phyloP scores from a whole-genome alignment of 2,113 vertebrate species.

The Sinocyclocheilus anophthalmus region DNA sequence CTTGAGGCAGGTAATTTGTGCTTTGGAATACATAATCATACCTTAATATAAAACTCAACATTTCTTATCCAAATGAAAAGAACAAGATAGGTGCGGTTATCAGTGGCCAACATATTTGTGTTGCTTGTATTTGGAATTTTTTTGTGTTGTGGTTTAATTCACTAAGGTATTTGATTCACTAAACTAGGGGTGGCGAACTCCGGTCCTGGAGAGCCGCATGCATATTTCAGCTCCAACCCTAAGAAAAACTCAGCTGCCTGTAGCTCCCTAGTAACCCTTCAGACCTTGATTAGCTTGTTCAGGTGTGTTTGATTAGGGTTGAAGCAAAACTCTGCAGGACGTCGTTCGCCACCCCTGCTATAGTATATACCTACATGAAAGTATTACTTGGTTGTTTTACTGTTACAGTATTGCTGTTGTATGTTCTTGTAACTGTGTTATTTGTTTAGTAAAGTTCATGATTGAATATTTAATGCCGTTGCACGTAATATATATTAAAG shows the following conservation, averaged over 20 bases:
- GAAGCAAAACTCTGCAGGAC: no score
- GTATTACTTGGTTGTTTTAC: conserved; percentile 56
- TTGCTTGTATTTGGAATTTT: conserved; percentile 56
- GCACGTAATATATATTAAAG: no score
- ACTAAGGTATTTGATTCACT: no score
- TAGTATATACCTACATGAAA: conserved; percentile 50
- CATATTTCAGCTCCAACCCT: no score
- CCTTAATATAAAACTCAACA: neutral
- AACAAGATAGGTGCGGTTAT: conserved; percentile 33
- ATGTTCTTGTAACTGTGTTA: conserved; percentile 60
- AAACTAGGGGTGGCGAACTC: neutral
- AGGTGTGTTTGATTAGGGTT: no score
- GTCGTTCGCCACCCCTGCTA: neutral
- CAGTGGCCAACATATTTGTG: conserved; percentile 50
- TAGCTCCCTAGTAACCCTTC: no score
- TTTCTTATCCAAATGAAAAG: neutral
- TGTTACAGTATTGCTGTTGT: conserved; percentile 61
- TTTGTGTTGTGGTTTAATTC: conserved; percentile 22
- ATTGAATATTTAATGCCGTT: neutral
- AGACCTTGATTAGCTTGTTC: no score
- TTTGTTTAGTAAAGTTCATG: conserved; percentile 67
- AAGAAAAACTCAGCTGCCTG: no score
- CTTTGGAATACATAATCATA: neutral
- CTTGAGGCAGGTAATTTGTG: neutral
- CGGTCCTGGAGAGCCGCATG: no score